Evolutionary conservation across 30 jellyfish, hydroid and myxozoan genomes (phyloP).

Genomic region (Rhopilema esculentum): DNA sequence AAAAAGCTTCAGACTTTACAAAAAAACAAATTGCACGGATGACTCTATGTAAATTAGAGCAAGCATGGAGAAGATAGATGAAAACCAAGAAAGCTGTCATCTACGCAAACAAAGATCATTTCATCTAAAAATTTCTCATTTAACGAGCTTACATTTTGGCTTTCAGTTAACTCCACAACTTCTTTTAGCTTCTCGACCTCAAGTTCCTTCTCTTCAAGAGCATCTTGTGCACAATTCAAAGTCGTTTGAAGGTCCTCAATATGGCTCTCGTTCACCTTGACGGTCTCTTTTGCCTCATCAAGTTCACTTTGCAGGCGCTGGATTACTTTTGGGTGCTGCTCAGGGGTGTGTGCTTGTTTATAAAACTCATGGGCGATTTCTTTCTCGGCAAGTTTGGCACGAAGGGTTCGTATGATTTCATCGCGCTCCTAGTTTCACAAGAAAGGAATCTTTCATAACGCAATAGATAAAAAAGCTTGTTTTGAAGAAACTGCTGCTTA

Average conservation of each 20-base stretch:
- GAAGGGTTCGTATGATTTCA: constrained; percentile 64
- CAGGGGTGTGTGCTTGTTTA: constrained; percentile 85
- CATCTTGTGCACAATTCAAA: constrained; percentile 44
- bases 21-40: no score
- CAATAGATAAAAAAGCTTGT: no score
- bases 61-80: no score
- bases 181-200: constrained; percentile 88
- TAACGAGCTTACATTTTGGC: background rate
- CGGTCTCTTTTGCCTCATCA: constrained; percentile 92
- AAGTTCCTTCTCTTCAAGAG: constrained; percentile 72
- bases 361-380: constrained; percentile 70
- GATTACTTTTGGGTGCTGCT: constrained; percentile 56
- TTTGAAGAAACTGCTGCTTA: no score
- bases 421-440: constrained; percentile 74
- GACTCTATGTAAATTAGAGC: no score
- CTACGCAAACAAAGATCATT: no score
- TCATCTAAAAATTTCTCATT: no score
- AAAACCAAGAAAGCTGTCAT: no score
- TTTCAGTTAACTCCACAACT: constrained; percentile 37
- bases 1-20: no score
- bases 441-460: background rate
- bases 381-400: constrained; percentile 81
- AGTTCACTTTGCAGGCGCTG: constrained; percentile 58
- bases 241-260: constrained; percentile 76
- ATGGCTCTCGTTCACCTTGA: constrained; percentile 67